Base-by-base conservation (phyloP, 2,888 invertebrate species). In the Epinotia bilunana region DNA sequence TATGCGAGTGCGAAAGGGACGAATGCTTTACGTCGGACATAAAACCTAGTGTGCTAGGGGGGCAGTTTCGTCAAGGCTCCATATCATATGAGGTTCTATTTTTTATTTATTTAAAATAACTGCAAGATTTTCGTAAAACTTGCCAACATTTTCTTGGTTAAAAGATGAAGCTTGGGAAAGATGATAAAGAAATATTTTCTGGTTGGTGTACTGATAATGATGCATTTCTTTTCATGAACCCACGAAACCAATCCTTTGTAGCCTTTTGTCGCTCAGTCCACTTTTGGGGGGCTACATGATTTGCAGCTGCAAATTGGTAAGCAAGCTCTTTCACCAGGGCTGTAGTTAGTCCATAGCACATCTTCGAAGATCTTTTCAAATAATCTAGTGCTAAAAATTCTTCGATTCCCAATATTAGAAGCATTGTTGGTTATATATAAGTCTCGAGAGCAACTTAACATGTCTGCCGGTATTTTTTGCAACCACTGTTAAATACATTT, bases 301-400 rank as follows among this genome's bases (percentile, higher is more conserved):
- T 79, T 67, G 67, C 76, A 12, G 68, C 62, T 60, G 78, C 79
- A 78, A 76, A 79, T 58, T 78, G 57, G 77, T 68, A 79, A 63
- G 78, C 73, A 39, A 73, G 33, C n/a, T 78, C 74, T 70, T 72
- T 79, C 57, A 76, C 70, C 76, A 78, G 73, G 60, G 73, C 9
- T 68, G 73, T 79, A 68, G 79, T 76, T 57, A 78, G 67, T 57
- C 79, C 78, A 74, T 77, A 74, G 72, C 78, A 79, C 78, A 78
- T 79, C 76, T 79, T 78, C 55, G 78, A 78, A 6, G 43, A 43
- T 43, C 43, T 43, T 43, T 43, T 43, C 9, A 43, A 43, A 43
- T 43, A 43, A 43, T 43, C 11, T 43, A 43, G 43, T 43, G 43
- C 43, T 43, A 43, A 43, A 43, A 43, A 43, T 43, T 43, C 43